Base-by-base conservation (phyloP, 2,797 vertebrate genomes). In the Hozukius guyotensis region DNA sequence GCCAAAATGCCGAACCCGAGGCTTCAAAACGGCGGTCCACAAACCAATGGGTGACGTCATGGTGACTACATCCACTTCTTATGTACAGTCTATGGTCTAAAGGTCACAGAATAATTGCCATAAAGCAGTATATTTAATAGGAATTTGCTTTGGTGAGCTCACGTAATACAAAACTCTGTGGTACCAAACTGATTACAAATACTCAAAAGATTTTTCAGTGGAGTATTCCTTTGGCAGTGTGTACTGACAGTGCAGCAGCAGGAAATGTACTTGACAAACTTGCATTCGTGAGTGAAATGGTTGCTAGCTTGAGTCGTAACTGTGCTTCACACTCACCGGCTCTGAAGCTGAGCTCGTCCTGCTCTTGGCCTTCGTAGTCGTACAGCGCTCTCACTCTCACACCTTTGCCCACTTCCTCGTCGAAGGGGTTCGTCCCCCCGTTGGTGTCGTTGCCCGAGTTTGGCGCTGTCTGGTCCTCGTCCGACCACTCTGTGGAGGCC, bases 311-410 rank as follows among this genome's bases (percentile, higher is more conserved):
- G 31, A 53, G 4, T 59, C 1, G 2, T 10, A 46, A 46, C 52
- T 3, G 14, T 14, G 13, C 9, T 18, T 52, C 38, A 55, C 13
- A 0, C 81, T 1, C 94, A 99, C 98, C 98, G 25, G 97, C 96
- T 96, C 93, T 97, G 94, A 99, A 99, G 95, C 94, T 99, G 89
- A 99, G 97, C 87, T 99, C 98, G 1, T 99, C 98, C 91, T 99
- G 98, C 87, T 99, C 98, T 82, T 99, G 98, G 64, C 98, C 98
- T 0, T 97, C 97, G 0, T 99, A 99, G 95, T 99, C 97, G 0
- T 99, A 99, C 63, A 99, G 96, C 0, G 98, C 98, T 70, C 96
- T 95, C 82, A 99, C 98, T 5, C 97, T 95, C 75, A 97, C 96
- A 0, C 97, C 97, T 89, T 96, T 95, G 83, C 68, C 90, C 14